Evolutionary conservation across 2,888 invertebrate species (phyloP).

Genomic region (Diaperis boleti): DNA sequence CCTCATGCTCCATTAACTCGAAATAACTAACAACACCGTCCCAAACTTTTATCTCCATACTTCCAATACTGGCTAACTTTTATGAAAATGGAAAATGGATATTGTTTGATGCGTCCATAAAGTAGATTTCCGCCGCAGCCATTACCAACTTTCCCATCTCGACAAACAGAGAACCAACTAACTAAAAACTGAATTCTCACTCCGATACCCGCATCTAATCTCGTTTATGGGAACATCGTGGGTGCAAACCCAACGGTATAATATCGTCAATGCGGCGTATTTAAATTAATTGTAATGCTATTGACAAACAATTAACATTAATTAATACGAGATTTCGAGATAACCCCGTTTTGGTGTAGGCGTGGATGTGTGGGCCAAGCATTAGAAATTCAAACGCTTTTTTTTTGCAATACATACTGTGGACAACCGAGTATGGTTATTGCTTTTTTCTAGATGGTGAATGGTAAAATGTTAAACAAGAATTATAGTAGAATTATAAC

Average conservation of each 20-base stretch:
- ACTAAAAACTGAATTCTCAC: background rate
- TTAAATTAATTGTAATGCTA: conserved; percentile 19
- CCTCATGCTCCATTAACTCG: background rate
- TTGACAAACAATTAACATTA: conserved; percentile 17
- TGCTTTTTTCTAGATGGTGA: too few species aligned
- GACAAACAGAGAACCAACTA: background rate
- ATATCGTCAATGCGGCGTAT: background rate
- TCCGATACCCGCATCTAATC: background rate
- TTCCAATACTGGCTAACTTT: background rate
- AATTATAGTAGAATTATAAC: too few species aligned
- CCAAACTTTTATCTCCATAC: too few species aligned
- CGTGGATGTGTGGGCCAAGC: background rate
- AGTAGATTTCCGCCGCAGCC: background rate
- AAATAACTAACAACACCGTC: too few species aligned
- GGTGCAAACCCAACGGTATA: background rate
- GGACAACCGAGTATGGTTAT: too few species aligned
- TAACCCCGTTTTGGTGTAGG: conserved; percentile 8
- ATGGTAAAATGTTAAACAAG: too few species aligned
- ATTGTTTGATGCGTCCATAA: background rate
- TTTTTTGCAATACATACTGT: too few species aligned
- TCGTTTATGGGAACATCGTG: background rate
- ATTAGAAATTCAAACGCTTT: background rate
- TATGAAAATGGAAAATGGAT: background rate
- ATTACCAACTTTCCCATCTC: background rate
- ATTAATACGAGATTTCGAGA: conserved; percentile 14